Evolutionary conservation across 2,797 vertebrate genomes (phyloP).

Genomic region (Morus bassanus): DNA sequence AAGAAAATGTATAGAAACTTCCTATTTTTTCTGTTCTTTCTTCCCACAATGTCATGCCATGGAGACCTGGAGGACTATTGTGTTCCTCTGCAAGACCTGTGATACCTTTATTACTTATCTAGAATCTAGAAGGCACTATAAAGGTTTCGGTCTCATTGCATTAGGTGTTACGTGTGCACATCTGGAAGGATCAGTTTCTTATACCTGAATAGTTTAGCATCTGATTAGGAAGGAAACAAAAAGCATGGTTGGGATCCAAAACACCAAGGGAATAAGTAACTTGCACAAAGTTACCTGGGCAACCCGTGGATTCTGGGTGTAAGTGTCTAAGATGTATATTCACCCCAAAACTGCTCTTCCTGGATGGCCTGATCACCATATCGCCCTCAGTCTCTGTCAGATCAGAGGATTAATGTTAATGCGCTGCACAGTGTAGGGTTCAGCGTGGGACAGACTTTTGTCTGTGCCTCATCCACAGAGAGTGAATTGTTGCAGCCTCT

Average conservation of each 20-base stretch:
- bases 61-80: not conserved
- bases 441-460: not conserved
- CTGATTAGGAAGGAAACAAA: conserved; percentile 7
- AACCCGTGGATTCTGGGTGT: not conserved
- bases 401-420: not conserved
- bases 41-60: not conserved
- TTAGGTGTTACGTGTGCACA: not conserved
- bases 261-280: not conserved
- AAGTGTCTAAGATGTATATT: not conserved
- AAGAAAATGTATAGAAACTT: not conserved
- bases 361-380: not conserved
- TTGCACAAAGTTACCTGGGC: not conserved
- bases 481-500: not conserved
- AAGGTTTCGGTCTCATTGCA: not conserved
- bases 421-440: not conserved
- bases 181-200: conserved; percentile 34
- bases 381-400: not conserved
- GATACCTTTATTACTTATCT: not conserved
- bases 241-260: not conserved
- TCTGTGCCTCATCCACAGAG: not conserved
- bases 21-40: not conserved
- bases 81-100: conserved; percentile 3
- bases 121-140: not conserved
- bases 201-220: conserved; percentile 32
- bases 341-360: not conserved